These are phyloP conservation scores for Tachycineta bicolor DNA, from an alignment of 2,113 vertebrate species.

Conservation along the genomic window DNA sequence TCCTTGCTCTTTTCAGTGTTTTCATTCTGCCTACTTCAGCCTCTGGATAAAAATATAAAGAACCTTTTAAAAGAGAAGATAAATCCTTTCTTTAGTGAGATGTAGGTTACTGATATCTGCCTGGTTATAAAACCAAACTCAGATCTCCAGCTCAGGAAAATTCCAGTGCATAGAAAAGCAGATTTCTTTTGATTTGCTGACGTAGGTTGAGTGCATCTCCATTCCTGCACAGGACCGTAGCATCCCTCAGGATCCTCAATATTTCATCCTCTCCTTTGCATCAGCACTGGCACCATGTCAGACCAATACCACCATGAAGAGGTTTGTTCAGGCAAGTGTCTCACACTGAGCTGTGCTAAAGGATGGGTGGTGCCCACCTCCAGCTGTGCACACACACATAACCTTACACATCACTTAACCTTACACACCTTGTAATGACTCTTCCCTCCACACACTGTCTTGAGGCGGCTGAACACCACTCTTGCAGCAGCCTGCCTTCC, in stretches of 20 bases:
- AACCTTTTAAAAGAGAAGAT: slow-evolving; percentile 23
- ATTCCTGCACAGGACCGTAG: neutral
- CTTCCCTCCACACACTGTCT: neutral
- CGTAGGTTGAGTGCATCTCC: neutral
- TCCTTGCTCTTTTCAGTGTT: neutral
- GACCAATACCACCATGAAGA: neutral
- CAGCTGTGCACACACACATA: neutral
- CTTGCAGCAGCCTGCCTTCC: neutral
- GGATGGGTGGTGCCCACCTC: neutral
- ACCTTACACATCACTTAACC: neutral
- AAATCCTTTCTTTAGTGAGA: slow-evolving; percentile 30
- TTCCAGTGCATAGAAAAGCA: neutral
- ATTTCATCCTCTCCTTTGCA: neutral
- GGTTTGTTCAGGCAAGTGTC: neutral
- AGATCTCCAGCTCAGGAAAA: slow-evolving; percentile 1
- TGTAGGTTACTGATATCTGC: slow-evolving; percentile 37
- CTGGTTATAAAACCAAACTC: neutral
- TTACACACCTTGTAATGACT: neutral
- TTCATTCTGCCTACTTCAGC: neutral
- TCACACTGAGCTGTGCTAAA: neutral
- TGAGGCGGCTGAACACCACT: neutral
- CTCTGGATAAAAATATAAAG: slow-evolving; percentile 7
- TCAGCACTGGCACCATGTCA: neutral
- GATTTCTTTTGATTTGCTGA: neutral
- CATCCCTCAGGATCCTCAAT: neutral